These are phyloP conservation scores for Illadopsis cleaveri DNA, from an alignment of 2,113 vertebrate species.

Conservation along the genomic window DNA sequence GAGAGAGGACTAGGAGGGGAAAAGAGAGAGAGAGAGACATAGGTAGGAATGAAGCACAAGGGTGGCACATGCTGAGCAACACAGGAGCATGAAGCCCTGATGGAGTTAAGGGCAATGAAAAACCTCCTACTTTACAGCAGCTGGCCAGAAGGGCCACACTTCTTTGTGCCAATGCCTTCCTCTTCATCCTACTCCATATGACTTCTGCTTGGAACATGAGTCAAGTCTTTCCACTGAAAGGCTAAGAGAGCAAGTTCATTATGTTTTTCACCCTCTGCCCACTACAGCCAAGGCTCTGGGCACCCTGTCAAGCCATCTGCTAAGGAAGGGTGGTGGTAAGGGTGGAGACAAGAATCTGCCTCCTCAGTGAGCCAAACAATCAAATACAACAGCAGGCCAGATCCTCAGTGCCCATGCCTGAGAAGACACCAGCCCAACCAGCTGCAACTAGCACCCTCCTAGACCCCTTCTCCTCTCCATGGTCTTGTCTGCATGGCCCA, in stretches of 20 bases:
- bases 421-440: neutral
- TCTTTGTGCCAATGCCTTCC: neutral
- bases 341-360: neutral
- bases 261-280: neutral
- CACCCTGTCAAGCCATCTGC: neutral
- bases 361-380: neutral
- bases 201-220: neutral
- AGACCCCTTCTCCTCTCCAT: neutral
- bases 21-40: neutral
- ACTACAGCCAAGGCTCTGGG: neutral
- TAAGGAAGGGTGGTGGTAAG: neutral
- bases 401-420: neutral
- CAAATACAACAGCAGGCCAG: neutral
- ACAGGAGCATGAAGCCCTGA: neutral
- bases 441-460: neutral
- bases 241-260: neutral
- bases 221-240: neutral
- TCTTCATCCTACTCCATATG: neutral
- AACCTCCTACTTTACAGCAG: neutral
- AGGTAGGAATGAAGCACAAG: neutral
- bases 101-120: neutral
- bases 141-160: neutral
- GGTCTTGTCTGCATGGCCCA: neutral
- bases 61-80: neutral
- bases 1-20: neutral